A percentile compares a stretch with the other conserved stretches of the same genome.
Conservation (phyloP, 2,113 vertebrate genomes). For the Rana temporaria region DNA sequence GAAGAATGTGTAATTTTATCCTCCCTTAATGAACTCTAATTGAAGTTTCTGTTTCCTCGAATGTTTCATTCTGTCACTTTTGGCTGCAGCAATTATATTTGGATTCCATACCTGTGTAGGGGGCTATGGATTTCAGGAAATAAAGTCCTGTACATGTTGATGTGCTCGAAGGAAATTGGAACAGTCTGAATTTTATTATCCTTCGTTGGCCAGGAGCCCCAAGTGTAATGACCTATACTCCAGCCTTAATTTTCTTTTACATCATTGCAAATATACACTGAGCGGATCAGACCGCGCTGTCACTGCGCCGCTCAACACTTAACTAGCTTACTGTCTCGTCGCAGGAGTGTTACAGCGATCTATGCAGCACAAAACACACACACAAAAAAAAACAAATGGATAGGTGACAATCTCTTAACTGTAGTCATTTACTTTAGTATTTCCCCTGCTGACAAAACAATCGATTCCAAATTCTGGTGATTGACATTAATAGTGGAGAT, state of each 20-base stretch:
- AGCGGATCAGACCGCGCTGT: conserved; percentile 72
- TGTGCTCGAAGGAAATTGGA: conserved; percentile 80
- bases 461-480: conserved; percentile 58
- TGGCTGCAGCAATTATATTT: conserved; percentile 64
- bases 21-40: neutral
- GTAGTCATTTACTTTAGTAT: conserved; percentile 66
- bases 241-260: conserved; percentile 71
- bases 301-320: conserved; percentile 56
- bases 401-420: conserved; percentile 72
- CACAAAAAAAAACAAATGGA: conserved; percentile 61
- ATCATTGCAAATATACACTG: conserved; percentile 74
- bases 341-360: neutral
- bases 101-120: conserved; percentile 64
- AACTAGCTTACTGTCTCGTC: conserved; percentile 21
- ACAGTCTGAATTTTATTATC: conserved; percentile 78
- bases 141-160: conserved; percentile 80
- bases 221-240: conserved; percentile 71
- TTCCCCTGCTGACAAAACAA: conserved; percentile 62
- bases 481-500: conserved; percentile 65
- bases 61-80: conserved; percentile 71
- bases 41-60: conserved; percentile 66
- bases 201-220: conserved; percentile 70
- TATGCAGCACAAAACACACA: conserved; percentile 62
- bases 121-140: conserved; percentile 73
- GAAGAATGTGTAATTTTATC: conserved; percentile 38